Base-by-base conservation (phyloP, 2,888 invertebrate genomes). In the Electrophaes corylata region DNA sequence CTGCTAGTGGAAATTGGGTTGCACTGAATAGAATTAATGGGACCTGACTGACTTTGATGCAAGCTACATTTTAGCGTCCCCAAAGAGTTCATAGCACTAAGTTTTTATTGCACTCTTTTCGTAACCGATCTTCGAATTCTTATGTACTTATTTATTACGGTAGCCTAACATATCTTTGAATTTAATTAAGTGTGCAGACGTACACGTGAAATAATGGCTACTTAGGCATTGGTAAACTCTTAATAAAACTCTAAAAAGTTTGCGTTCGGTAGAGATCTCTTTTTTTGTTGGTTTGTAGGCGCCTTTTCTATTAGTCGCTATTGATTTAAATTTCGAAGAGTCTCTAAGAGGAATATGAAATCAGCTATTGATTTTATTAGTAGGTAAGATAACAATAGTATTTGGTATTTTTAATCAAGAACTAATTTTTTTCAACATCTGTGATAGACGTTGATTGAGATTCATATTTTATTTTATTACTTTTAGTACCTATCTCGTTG, bases 21-120 rank as follows among this genome's bases (percentile, higher is more conserved):
- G n/a, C n/a, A n/a, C n/a, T n/a, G n/a, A n/a, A n/a, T n/a, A n/a
- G n/a, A n/a, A n/a, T n/a, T n/a, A n/a, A n/a, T n/a, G n/a, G n/a
- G 3, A 20, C 20, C 5, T 5, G 20, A 20, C 20, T 20, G 5
- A 29, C 26, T 29, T 26, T 5, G 20, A 20, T 26, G 10, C 6
- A 26, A 26, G 6, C n/a, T 48, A 31, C 66, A 65, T 66, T 62
- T 66, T 69, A 69, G 44, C 6, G 6, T 33, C 31, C 11, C 52
- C 39, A 46, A 57, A 49, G 58, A 66, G 70, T 70, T 70, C 69
- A 69, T 41, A 65, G 69, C 66, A 63, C 69, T 49, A 56, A 55
- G 58, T 69, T 70, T 70, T 70, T 67, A 64, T 61, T 55, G 44
- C 37, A 33, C 10, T 44, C 54, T 63, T 56, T 29, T 29, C 60